phyloP scores from a whole-genome alignment of 2,113 vertebrate genomes.

The Condylura cristata region DNA sequence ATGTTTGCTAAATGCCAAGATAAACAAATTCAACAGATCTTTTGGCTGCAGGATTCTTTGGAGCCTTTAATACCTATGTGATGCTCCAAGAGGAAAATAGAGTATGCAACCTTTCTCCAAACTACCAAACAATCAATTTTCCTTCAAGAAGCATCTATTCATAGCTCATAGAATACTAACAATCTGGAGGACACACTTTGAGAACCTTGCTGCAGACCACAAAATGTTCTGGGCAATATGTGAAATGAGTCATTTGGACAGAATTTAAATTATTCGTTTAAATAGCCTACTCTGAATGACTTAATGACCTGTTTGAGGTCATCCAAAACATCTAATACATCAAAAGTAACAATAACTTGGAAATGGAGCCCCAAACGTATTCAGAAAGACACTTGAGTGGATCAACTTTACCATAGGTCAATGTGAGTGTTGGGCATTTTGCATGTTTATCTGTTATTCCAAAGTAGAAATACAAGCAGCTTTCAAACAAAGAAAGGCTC shows the following conservation, averaged over 20 bases:
- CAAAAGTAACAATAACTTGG: background rate
- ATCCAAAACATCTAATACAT: conserved; percentile 17
- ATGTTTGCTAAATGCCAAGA: conserved; percentile 14
- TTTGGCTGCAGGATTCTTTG: background rate
- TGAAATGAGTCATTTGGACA: background rate
- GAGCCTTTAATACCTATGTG: conserved; percentile 13
- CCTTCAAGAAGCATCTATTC: background rate
- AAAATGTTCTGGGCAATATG: background rate
- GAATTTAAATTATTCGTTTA: background rate
- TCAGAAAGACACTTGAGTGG: conserved; percentile 6
- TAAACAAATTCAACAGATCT: conserved; percentile 34
- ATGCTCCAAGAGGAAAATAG: background rate
- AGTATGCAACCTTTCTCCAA: background rate
- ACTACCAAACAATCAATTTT: background rate
- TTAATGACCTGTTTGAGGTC: background rate
- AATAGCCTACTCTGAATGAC: background rate
- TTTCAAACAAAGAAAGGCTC: conserved; percentile 43
- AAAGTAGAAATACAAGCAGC: conserved; percentile 4
- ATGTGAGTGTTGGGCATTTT: background rate
- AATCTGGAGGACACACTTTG: conserved; percentile 2
- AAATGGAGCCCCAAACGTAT: background rate
- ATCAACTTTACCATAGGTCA: conserved; percentile 5
- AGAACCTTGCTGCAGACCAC: background rate
- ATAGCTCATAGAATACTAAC: conserved; percentile 15
- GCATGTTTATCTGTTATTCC: conserved; percentile 25